Evolutionary conservation across 2,797 vertebrate species (phyloP).

Genomic region (Pipistrellus pygmaeus): DNA sequence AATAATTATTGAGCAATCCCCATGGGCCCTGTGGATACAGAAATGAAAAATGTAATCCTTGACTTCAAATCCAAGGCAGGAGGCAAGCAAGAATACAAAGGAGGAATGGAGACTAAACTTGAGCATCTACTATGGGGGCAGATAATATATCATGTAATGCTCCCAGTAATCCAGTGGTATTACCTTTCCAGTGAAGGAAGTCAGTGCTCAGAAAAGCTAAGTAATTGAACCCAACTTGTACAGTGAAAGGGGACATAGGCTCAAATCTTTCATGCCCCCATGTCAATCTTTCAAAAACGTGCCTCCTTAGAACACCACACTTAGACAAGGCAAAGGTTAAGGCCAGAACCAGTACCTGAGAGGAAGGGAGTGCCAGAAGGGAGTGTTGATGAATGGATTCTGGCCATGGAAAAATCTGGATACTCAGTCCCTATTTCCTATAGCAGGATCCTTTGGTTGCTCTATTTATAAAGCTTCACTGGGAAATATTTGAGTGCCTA

Average conservation of each 20-base stretch:
- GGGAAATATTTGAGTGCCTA: neutral
- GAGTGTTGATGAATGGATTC: neutral
- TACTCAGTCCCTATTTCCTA: neutral
- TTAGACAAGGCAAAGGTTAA: neutral
- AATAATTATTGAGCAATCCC: neutral
- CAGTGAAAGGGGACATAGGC: conserved; percentile 7
- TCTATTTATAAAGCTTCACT: neutral
- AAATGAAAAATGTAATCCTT: neutral
- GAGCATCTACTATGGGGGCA: neutral
- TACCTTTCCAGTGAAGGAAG: neutral
- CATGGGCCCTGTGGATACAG: neutral
- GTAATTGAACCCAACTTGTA: neutral
- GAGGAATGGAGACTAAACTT: neutral
- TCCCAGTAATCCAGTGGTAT: neutral
- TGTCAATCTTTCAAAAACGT: neutral
- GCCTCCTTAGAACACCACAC: neutral
- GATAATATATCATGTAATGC: neutral
- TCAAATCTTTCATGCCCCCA: neutral
- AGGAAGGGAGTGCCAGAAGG: neutral
- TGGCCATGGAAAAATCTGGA: neutral
- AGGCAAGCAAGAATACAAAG: neutral
- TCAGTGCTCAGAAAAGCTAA: neutral
- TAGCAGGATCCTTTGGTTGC: neutral
- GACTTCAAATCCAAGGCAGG: neutral
- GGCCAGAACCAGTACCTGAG: neutral